Evolutionary conservation across 2,797 vertebrate species (phyloP).

Genomic region (Anableps anableps): DNA sequence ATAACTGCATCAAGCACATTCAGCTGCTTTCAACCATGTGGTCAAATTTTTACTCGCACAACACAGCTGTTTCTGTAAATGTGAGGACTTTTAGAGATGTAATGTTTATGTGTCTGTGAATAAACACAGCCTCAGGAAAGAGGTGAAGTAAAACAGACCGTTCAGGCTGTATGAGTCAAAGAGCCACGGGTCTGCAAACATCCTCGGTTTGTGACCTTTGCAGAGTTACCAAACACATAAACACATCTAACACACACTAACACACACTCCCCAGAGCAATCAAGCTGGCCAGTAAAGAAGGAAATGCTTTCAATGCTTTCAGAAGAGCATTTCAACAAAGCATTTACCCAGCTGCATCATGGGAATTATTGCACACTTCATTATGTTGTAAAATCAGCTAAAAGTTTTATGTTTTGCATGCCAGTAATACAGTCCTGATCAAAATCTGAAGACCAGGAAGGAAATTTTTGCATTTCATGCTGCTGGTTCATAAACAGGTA

Average conservation of each 20-base stretch:
- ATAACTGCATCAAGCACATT: conserved; percentile 30
- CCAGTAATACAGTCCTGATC: not conserved
- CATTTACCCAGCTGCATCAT: not conserved
- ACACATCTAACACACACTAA: not conserved
- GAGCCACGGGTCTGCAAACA: not conserved
- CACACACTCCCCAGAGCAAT: not conserved
- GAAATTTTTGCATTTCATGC: not conserved
- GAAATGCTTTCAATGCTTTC: not conserved
- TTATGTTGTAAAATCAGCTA: not conserved
- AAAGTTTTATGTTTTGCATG: not conserved
- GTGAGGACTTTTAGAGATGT: not conserved
- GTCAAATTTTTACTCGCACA: not conserved
- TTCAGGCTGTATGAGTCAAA: not conserved
- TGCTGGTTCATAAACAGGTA: not conserved
- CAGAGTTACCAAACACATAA: not conserved
- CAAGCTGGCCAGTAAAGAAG: not conserved
- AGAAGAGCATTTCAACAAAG: not conserved
- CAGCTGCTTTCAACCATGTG: not conserved
- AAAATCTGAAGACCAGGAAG: not conserved
- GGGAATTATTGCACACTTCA: not conserved
- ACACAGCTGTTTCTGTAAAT: not conserved
- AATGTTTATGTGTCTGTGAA: not conserved
- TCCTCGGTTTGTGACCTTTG: not conserved
- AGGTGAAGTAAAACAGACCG: not conserved
- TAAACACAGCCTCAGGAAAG: not conserved